Conservation (phyloP, 2,113 vertebrate species). For the Procavia capensis region DNA sequence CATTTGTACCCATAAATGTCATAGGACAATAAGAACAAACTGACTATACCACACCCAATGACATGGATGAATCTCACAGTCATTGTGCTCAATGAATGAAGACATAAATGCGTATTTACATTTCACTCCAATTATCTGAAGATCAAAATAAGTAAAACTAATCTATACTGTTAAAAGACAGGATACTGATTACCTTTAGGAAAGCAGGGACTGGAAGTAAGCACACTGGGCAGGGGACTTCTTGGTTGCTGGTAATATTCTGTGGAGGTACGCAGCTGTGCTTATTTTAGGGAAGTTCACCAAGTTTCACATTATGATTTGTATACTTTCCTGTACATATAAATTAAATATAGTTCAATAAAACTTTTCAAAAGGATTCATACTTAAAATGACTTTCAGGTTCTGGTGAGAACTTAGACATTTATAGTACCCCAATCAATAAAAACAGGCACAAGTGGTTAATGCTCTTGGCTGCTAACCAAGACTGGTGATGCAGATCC, state of each 20-base stretch:
- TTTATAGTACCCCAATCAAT: background rate
- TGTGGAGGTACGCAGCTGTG: background rate
- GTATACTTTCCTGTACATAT: background rate
- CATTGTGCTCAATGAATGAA: background rate
- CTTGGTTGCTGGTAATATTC: background rate
- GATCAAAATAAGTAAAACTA: background rate
- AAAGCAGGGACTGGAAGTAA: background rate
- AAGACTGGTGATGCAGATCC: background rate
- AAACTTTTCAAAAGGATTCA: background rate
- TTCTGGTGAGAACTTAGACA: background rate
- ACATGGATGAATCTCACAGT: background rate
- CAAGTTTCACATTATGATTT: background rate
- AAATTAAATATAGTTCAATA: background rate
- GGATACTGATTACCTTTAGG: background rate
- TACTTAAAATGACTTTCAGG: background rate
- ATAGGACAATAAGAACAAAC: background rate
- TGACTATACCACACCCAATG: background rate
- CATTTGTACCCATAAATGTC: conserved; percentile 6
- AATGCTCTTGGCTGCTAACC: background rate
- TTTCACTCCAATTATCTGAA: background rate
- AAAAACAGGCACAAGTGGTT: background rate
- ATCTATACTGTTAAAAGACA: background rate
- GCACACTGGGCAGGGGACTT: rapidly evolving
- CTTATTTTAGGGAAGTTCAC: background rate
- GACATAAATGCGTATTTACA: background rate